A percentile compares a stretch with the other conserved stretches of the same genome.
Evolutionary conservation across 2,113 vertebrate species (phyloP).

Genomic region (Calidris pygmaea): DNA sequence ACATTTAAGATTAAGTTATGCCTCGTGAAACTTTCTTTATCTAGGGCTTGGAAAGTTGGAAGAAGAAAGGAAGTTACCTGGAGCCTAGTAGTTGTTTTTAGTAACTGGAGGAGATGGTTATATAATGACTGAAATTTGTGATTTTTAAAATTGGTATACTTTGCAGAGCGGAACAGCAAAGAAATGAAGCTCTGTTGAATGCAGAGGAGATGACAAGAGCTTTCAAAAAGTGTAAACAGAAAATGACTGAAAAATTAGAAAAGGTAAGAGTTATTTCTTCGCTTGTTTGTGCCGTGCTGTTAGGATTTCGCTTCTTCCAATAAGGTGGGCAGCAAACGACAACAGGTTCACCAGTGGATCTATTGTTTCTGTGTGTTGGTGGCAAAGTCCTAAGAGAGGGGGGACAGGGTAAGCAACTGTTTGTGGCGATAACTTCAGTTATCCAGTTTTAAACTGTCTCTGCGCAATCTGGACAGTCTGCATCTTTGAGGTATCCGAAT

Average conservation of each 20-base stretch:
- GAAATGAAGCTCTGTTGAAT: constrained; percentile 89
- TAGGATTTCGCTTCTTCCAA: background rate
- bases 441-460: background rate
- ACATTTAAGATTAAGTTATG: background rate
- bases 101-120: background rate
- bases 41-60: background rate
- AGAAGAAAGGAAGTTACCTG: background rate
- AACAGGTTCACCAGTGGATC: background rate
- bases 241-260: constrained; percentile 80
- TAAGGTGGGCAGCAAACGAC: background rate
- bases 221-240: constrained; percentile 86
- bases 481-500: background rate
- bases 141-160: constrained; percentile 9
- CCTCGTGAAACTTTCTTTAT: background rate
- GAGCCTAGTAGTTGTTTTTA: background rate
- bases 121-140: background rate
- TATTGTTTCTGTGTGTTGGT: background rate
- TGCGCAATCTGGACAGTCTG: background rate
- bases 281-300: background rate
- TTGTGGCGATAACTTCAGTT: background rate
- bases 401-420: background rate
- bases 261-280: constrained; percentile 71
- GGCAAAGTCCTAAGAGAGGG: background rate
- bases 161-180: constrained; percentile 88
- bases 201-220: constrained; percentile 85